A percentile compares a stretch with the other conserved stretches of the same genome.
Conservation (phyloP, 2,113 vertebrate genomes). For the Pangasianodon gigas region DNA sequence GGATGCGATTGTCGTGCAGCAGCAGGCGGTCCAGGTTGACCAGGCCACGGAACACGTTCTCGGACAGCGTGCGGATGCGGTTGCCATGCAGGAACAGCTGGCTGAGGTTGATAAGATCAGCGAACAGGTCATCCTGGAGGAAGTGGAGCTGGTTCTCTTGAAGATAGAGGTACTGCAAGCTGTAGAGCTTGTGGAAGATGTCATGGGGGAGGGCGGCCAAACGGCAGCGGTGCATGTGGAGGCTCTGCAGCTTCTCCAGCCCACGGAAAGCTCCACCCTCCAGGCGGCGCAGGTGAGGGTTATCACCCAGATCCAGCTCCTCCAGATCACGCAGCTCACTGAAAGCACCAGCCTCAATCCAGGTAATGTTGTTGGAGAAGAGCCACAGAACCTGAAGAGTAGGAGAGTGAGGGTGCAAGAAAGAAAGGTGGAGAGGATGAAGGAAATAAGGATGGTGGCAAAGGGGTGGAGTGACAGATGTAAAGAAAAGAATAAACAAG, state of each 20-base stretch:
- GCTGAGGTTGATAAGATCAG: conserved; percentile 93
- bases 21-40: conserved; percentile 91
- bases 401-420: neutral
- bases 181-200: conserved; percentile 92
- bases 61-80: conserved; percentile 87
- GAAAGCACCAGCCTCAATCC: conserved; percentile 92
- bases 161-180: conserved; percentile 96
- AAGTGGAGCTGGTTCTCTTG: conserved; percentile 95
- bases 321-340: conserved; percentile 92
- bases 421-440: neutral
- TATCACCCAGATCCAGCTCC: conserved; percentile 96
- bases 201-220: conserved; percentile 86
- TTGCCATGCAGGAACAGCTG: conserved; percentile 96
- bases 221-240: conserved; percentile 93
- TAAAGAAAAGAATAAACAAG: neutral
- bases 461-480: neutral
- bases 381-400: conserved; percentile 86
- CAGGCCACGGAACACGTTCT: conserved; percentile 89
- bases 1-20: conserved; percentile 90
- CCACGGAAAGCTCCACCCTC: conserved; percentile 92
- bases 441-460: neutral
- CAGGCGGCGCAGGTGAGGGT: conserved; percentile 85
- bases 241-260: conserved; percentile 90
- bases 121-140: conserved; percentile 94
- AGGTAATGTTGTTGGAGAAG: conserved; percentile 96